These are phyloP conservation scores for Bilobella aurantiaca DNA, from an alignment of 1,140 invertebrate genomes.

Conservation along the genomic window DNA sequence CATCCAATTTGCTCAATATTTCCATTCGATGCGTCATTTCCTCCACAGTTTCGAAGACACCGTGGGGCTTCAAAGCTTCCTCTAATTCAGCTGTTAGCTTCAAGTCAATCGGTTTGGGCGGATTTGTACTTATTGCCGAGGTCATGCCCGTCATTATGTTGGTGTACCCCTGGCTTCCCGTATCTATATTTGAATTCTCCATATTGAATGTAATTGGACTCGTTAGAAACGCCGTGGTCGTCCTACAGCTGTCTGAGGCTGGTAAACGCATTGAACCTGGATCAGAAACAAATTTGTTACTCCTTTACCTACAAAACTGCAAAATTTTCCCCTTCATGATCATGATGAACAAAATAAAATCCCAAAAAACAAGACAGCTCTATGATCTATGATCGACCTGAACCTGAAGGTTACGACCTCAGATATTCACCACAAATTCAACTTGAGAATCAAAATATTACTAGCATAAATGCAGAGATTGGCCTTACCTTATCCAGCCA, in stretches of 20 bases:
- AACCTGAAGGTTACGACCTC: too few species aligned
- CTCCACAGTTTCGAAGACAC: slow-evolving; percentile 80
- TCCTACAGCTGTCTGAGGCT: background rate
- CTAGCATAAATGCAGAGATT: too few species aligned
- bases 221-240: background rate
- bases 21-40: slow-evolving; percentile 73
- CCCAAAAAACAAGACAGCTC: too few species aligned
- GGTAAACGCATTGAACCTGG: slow-evolving; percentile 20
- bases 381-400: too few species aligned
- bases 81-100: slow-evolving; percentile 71
- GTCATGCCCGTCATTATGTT: slow-evolving; percentile 72
- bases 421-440: too few species aligned
- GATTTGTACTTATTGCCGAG: slow-evolving; percentile 78
- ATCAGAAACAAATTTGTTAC: too few species aligned
- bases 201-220: background rate
- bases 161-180: background rate
- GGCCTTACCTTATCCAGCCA: too few species aligned
- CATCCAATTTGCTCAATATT: slow-evolving; percentile 66
- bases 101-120: slow-evolving; percentile 75
- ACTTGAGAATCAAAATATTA: too few species aligned
- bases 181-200: background rate
- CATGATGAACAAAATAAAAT: too few species aligned
- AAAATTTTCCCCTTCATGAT: too few species aligned
- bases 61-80: slow-evolving; percentile 63
- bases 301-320: too few species aligned